A percentile compares a stretch with the other conserved stretches of the same genome.
These are phyloP conservation scores for Apogon talboti DNA, from an alignment of 2,797 vertebrate species.

Conservation along the genomic window DNA sequence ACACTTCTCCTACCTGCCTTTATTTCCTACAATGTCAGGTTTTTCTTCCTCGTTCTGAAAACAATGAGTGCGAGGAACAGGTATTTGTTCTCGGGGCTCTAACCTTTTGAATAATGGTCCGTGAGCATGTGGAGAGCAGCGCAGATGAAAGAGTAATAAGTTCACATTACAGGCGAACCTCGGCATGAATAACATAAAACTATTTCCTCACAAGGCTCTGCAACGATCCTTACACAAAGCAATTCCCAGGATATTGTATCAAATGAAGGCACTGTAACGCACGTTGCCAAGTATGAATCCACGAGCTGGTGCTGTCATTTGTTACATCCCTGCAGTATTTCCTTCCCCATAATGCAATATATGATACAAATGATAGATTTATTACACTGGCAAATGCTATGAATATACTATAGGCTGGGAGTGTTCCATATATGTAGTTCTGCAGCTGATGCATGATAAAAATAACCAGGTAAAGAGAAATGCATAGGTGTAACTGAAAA, in stretches of 20 bases:
- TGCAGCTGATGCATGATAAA: slow-evolving; percentile 50
- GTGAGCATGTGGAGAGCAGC: slow-evolving; percentile 29
- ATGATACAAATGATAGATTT: slow-evolving; percentile 62
- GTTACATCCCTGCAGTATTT: slow-evolving; percentile 37
- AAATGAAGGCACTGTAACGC: slow-evolving; percentile 48
- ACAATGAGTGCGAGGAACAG: slow-evolving; percentile 11
- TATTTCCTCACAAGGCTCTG: slow-evolving; percentile 45
- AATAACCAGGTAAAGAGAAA: slow-evolving; percentile 34
- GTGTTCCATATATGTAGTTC: slow-evolving; percentile 38
- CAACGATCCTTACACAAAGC: slow-evolving; percentile 61
- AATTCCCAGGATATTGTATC: slow-evolving; percentile 72
- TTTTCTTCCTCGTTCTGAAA: slow-evolving; percentile 31
- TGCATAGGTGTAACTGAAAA: slow-evolving; percentile 29
- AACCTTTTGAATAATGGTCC: slow-evolving; percentile 60
- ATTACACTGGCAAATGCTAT: slow-evolving; percentile 49
- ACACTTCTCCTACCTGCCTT: neutral
- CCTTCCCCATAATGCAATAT: slow-evolving; percentile 59
- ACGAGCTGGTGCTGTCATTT: slow-evolving; percentile 54
- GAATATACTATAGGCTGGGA: slow-evolving; percentile 44
- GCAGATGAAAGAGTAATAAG: slow-evolving; percentile 60
- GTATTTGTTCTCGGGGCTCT: slow-evolving; percentile 18
- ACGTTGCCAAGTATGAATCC: slow-evolving; percentile 44
- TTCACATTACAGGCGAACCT: slow-evolving; percentile 51
- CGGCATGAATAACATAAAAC: slow-evolving; percentile 57
- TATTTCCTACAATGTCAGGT: slow-evolving; percentile 1